Base-by-base conservation (phyloP, 2,888 invertebrate genomes). In the Dusona sp. region DNA sequence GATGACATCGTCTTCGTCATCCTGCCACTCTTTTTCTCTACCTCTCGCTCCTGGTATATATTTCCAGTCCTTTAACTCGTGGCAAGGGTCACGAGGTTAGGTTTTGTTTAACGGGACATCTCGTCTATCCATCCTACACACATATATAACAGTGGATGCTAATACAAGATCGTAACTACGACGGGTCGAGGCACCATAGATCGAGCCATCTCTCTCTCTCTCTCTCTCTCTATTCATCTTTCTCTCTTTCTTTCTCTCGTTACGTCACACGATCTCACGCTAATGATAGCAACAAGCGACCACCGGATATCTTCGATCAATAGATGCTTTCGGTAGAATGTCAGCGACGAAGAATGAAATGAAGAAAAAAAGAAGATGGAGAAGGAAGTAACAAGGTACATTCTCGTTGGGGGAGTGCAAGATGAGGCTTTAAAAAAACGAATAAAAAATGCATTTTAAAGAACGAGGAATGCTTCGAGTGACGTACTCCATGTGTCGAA, bases 231-330 rank as follows among this genome's bases (percentile, higher is more conserved):
- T 16, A 57, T 57, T 25, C 57, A 57, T 61, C 61, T 61, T 61
- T 73, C 25, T 48, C 73, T 73, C 29, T 64, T 48, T 79, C 42
- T 72, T 61, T 42, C 36, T 72, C 81, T 92, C 92, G 92, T 93
- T 93, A 93, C 92, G 93, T 93, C 93, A 93, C 92, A 92, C 91
- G 91, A 93, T 93, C 92, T 92, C 90, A 91, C 91, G 90, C 93
- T 93, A 93, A 93, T 93, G 93, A 93, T 92, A 91, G 91, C 91
- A 90, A 91, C 91, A 92, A 92, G 92, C 90, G 90, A 91, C 90
- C 83, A 77, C 87, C 92, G 91, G 92, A 93, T 92, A 92, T 92
- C 91, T 92, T 73, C 88, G 90, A 92, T 93, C 92, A 88, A 73
- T 48, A 73, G 89, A 88, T 90, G 88, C 87, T 90, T 91, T 91